Conservation (phyloP, 2,888 invertebrate genomes). For the Boloria euphrosyne region DNA sequence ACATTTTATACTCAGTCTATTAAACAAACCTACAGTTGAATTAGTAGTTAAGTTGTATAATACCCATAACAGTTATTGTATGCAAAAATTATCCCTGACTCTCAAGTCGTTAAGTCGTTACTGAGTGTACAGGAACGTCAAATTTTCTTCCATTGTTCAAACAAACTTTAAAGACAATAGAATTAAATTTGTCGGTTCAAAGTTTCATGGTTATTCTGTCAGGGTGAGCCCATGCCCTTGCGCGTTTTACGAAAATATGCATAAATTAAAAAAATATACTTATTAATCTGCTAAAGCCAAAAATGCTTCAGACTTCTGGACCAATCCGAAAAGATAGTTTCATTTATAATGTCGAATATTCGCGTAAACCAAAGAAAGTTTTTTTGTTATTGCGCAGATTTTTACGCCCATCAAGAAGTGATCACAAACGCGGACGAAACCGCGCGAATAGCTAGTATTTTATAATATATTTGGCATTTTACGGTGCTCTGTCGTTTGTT, state of each 20-base stretch:
- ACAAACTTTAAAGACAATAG: constrained; percentile 32
- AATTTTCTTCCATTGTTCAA: constrained; percentile 35
- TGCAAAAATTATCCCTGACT: constrained; percentile 32
- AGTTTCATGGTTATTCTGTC: constrained; percentile 32
- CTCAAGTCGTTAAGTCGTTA: constrained; percentile 23
- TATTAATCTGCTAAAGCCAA: background rate
- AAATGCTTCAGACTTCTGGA: too few relatives aligned
- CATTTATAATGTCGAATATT: too few relatives aligned
- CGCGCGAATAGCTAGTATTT: too few relatives aligned
- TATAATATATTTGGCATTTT: too few relatives aligned
- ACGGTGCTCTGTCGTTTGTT: too few relatives aligned
- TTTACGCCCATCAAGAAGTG: too few relatives aligned
- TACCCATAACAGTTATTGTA: constrained; percentile 10
- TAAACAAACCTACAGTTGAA: background rate
- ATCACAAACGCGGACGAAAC: too few relatives aligned
- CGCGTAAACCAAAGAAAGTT: too few relatives aligned
- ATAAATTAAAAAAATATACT: background rate
- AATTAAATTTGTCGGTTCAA: constrained; percentile 29
- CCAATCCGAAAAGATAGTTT: too few relatives aligned
- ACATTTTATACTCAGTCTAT: background rate
- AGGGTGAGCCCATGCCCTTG: constrained; percentile 40
- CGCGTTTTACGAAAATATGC: background rate
- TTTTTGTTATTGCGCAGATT: too few relatives aligned
- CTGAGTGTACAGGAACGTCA: constrained; percentile 26
- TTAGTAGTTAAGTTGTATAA: constrained; percentile 4